phyloP scores from a whole-genome alignment of 2,888 invertebrate species.

The Chydorus sphaericus region DNA sequence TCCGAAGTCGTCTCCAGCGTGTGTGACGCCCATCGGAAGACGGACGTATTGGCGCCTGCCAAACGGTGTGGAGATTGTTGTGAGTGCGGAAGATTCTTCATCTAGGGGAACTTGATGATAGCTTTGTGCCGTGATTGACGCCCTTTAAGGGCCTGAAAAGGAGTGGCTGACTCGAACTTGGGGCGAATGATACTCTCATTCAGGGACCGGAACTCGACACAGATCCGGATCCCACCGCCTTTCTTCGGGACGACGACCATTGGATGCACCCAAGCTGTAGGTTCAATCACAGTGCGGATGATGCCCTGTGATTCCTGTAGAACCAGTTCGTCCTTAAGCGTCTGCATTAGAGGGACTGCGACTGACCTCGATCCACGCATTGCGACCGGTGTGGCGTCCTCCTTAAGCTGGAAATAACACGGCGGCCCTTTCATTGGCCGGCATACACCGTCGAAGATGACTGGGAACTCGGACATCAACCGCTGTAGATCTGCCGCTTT shows the following conservation, averaged over 20 bases:
- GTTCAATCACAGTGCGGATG: constrained; percentile 18
- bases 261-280: constrained; percentile 20
- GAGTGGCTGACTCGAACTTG: constrained; percentile 18
- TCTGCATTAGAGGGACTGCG: neutral
- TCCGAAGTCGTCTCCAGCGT: constrained; percentile 6
- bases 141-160: constrained; percentile 3
- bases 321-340: constrained; percentile 11
- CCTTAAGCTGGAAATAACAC: constrained; percentile 1
- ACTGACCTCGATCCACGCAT: constrained; percentile 4
- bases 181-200: constrained; percentile 18
- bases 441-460: constrained; percentile 5
- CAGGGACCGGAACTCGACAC: constrained; percentile 18
- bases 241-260: constrained; percentile 18
- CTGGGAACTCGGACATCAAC: neutral
- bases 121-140: constrained; percentile 20
- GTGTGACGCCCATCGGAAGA: neutral
- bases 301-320: constrained; percentile 16
- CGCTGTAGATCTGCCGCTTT: neutral
- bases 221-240: constrained; percentile 18
- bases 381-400: neutral
- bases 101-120: constrained; percentile 20
- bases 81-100: constrained; percentile 16
- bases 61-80: constrained; percentile 21
- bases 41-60: constrained; percentile 17
- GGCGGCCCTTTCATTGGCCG: constrained; percentile 3